Conservation (phyloP, 2,113 vertebrate genomes). For the Rhagologus leucostigma region DNA sequence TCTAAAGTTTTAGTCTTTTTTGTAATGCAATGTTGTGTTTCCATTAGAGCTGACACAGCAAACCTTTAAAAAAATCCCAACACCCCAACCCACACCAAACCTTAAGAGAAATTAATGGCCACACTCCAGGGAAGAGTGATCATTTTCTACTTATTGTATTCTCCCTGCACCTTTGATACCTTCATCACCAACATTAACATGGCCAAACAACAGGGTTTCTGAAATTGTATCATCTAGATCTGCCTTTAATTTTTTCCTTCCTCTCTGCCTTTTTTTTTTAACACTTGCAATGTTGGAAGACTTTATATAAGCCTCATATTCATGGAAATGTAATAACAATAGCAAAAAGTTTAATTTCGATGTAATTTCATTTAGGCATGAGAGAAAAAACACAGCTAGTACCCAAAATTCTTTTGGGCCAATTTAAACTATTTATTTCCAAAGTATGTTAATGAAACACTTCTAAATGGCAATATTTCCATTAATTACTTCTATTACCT, state of each 20-base stretch:
- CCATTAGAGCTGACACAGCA: not conserved
- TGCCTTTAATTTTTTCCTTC: not conserved
- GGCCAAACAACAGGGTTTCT: not conserved
- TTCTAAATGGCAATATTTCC: not conserved
- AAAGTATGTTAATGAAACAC: not conserved
- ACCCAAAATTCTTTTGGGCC: not conserved
- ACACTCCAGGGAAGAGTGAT: not conserved
- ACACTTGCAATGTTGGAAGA: not conserved
- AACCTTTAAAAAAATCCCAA: not conserved
- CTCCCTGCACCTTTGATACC: too few species aligned
- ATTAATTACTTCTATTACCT: not conserved
- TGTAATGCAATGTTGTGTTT: not conserved
- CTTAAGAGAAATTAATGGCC: not conserved
- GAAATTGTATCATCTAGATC: not conserved
- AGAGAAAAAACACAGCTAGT: not conserved
- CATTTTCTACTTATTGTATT: not conserved
- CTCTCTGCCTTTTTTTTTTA: rapidly evolving
- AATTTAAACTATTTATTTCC: not conserved
- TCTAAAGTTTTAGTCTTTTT: not conserved
- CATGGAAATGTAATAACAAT: not conserved
- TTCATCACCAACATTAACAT: not conserved
- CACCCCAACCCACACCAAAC: not conserved
- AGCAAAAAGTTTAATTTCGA: not conserved
- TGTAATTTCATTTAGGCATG: not conserved
- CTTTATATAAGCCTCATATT: not conserved